Percentiles rank a stretch among this genome's conserved stretches.
Evolutionary conservation across 1,140 invertebrate genomes (phyloP).

Genomic region (Vanessa tameamea): DNA sequence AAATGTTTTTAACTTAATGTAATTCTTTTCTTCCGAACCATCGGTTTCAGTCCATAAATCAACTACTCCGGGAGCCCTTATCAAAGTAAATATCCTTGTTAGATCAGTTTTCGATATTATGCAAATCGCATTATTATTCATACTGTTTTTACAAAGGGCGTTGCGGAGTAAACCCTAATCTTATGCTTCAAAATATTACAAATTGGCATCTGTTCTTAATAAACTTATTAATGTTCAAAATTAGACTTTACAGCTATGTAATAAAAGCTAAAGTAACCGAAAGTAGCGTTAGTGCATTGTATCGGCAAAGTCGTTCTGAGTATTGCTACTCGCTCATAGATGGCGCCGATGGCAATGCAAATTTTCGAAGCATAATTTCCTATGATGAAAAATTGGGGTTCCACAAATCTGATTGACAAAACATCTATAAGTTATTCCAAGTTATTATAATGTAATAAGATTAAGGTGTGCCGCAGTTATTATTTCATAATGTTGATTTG

Average conservation of each 20-base stretch:
- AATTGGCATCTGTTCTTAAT: conserved; percentile 43
- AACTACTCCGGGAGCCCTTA: conserved; percentile 55
- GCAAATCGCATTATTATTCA: conserved; percentile 77
- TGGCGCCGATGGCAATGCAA: conserved; percentile 75
- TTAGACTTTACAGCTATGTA: conserved; percentile 24
- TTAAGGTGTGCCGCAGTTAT: conserved; percentile 67
- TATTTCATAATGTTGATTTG: conserved; percentile 74
- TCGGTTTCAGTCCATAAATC: conserved; percentile 39
- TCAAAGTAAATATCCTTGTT: conserved; percentile 70
- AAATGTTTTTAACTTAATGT: not conserved
- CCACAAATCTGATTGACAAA: conserved; percentile 71
- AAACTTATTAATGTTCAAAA: conserved; percentile 19
- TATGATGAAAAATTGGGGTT: conserved; percentile 75
- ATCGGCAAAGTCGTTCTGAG: conserved; percentile 43
- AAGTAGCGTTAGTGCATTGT: conserved; percentile 13
- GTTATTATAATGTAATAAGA: conserved; percentile 76
- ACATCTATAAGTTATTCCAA: conserved; percentile 76
- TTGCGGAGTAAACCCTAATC: conserved; percentile 62
- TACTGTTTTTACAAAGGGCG: conserved; percentile 76
- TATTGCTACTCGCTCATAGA: conserved; percentile 62
- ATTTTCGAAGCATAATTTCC: conserved; percentile 72
- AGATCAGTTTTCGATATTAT: conserved; percentile 69
- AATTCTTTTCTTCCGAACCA: conserved; percentile 5
- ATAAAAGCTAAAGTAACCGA: conserved; percentile 34
- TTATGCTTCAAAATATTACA: conserved; percentile 53